Base-by-base conservation (phyloP, 53 echinoderm and acorn worm species). In the Arbacia lixula region DNA sequence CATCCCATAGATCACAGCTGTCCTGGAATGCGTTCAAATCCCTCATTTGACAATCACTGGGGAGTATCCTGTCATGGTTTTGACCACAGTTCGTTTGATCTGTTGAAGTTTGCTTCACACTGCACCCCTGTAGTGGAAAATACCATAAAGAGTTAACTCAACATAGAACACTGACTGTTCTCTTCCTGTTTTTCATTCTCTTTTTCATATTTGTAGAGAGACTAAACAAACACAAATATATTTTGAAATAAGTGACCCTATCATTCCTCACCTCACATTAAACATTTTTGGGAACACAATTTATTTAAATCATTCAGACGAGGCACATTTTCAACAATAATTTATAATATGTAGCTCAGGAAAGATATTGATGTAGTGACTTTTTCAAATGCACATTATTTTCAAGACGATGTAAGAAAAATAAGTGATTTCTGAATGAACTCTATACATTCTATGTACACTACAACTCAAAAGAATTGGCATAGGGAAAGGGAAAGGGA, bases 1-100 rank as follows among this genome's bases (percentile, higher is more conserved):
- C 60, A 25, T 91, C 91, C 91, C 91, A 91, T 22, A 56, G 34
- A 26, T 76, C 76, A 36, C 53, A 52, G 6, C 4, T 72, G 51
- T 37, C 35, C 19, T 68, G 36, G 35, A 24, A 17, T 40, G 68
- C 31, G 22, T 19, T 6, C 5, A 9, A 22, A 50, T 6, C 14
- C 50, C 29, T 24, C 42, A 27, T 12, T 12, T 69, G 10, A 26
- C 27, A 31, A 4, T 12, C 17, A 16, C 36, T 22, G 12, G 9
- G 1, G 22, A 21, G 10, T 72, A 4, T 49, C 42, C 72, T 72
- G 14, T 72, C 72, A 50, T 72, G 72, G 31, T 72, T 72, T 72
- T 72, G 72, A 22, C 52, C 72, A 5, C 31, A 3, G 27, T 72
- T 72, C 8, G 49, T n/a, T 39, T 12, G n/a, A 10, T 68, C 68